Evolutionary conservation across 1,140 invertebrate species (phyloP).

Genomic region (Diuraphis noxia): DNA sequence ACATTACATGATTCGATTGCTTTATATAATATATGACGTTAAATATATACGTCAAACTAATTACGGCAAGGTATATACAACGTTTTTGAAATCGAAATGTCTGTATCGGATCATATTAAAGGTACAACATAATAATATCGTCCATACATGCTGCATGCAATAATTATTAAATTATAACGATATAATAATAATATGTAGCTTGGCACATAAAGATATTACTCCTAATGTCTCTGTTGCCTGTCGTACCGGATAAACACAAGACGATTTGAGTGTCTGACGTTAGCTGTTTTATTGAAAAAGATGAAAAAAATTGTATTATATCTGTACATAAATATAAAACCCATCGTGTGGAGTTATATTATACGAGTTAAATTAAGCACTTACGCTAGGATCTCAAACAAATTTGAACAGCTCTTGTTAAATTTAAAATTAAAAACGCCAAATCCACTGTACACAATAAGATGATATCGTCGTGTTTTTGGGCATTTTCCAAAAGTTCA

Average conservation of each 20-base stretch:
- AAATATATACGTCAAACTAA: constrained; percentile 11
- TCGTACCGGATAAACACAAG: background rate
- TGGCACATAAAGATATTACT: background rate
- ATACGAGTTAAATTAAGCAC: background rate
- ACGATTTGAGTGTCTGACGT: background rate
- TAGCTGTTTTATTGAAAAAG: background rate
- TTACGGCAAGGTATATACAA: background rate
- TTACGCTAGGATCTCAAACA: background rate
- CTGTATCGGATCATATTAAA: background rate
- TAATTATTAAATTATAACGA: background rate
- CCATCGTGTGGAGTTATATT: background rate
- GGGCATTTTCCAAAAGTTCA: background rate
- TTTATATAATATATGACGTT: background rate
- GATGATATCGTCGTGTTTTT: background rate
- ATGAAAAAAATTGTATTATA: background rate
- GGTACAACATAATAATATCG: background rate
- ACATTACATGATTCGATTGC: background rate
- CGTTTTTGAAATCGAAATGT: constrained; percentile 7
- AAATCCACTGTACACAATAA: background rate
- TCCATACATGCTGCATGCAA: background rate
- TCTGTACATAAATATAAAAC: background rate
- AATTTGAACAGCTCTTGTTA: background rate
- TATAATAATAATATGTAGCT: background rate
- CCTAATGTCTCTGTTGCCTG: background rate
- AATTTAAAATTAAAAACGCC: background rate